Evolutionary conservation across 1,140 invertebrate genomes (phyloP).

Genomic region (Oreohelix idahoensis): DNA sequence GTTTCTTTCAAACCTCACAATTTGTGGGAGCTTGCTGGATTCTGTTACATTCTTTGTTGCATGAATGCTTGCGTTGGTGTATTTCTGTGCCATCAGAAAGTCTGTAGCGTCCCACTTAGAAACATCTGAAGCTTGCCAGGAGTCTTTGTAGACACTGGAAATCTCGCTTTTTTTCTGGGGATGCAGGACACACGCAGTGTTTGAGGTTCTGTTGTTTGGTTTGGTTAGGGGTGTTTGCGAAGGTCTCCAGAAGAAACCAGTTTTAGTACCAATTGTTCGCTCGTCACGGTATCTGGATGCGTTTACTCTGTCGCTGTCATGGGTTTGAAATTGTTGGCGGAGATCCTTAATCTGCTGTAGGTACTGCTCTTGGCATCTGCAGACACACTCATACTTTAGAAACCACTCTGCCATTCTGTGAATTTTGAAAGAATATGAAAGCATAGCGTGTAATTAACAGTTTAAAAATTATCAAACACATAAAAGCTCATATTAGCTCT

Average conservation of each 20-base stretch:
- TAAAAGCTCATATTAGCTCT: no score
- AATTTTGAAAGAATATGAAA: no score
- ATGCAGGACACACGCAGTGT: background rate
- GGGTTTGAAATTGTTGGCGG: background rate
- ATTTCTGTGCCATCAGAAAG: background rate
- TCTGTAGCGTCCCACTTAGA: background rate
- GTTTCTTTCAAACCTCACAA: background rate
- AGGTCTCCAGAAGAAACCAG: background rate
- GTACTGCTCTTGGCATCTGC: background rate
- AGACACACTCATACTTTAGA: constrained; percentile 14
- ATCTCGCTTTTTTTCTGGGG: background rate
- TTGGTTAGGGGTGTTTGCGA: no score
- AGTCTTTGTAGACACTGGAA: background rate
- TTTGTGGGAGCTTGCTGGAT: background rate
- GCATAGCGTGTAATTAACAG: no score
- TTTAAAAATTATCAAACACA: no score
- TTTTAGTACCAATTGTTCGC: background rate
- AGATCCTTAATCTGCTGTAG: constrained; percentile 5
- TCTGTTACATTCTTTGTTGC: no score
- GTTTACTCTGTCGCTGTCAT: background rate
- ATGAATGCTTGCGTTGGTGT: no score
- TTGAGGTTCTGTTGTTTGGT: background rate
- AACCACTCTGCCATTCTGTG: constrained; percentile 8
- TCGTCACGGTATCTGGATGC: background rate
- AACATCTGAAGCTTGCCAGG: background rate